Base-by-base conservation (phyloP, 2,113 vertebrate genomes). In the Sinocyclocheilus anophthalmus region DNA sequence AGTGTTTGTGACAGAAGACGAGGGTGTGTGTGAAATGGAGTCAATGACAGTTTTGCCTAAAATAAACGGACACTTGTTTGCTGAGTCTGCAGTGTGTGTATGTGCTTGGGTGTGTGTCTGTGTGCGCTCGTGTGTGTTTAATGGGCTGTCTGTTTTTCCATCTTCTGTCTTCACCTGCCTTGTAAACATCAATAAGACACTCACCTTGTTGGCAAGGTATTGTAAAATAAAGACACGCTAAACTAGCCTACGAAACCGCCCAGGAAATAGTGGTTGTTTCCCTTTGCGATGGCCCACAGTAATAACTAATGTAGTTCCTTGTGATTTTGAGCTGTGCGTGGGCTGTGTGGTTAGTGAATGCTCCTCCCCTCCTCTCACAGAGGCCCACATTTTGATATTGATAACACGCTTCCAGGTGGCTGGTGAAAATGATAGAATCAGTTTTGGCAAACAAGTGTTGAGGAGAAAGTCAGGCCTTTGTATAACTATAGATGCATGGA, bases 1-100 rank as follows among this genome's bases (percentile, higher is more conserved):
- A 61, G 83, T 79, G 26, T 63, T 53, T 20, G 26, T 45, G 83
- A 10, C 48, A 77, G 63, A 53, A 63, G 63, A 81, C 24, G 30
- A 83, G 42, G 37, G 53, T 30, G 33, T 37, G 76, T 86, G 81
- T 84, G 42, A 50, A 78, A 48, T 67, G 14, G 57, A 77, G 77
- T 26, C 67, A 73, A 73, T 85, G 85, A 87, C 61, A 85, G 55
- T 81, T 85, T 33, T 22, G 22, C 63, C 72, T 53, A 83, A 87
- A 85, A 89, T 85, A 87, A 87, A 85, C 33, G 2, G 37, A 57
- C 33, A 33, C 53, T 81, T 81, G 78, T 81, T 81, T 81, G 85
- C 69, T 75, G 77, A 72, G 78, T 72, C 63, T 50, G 84, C 59
- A 42, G 11, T 24, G 84, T 50, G 48, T 50, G 11, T 50, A 50